phyloP scores from a whole-genome alignment of 2,888 invertebrate genomes.

The Apamea crenata region DNA sequence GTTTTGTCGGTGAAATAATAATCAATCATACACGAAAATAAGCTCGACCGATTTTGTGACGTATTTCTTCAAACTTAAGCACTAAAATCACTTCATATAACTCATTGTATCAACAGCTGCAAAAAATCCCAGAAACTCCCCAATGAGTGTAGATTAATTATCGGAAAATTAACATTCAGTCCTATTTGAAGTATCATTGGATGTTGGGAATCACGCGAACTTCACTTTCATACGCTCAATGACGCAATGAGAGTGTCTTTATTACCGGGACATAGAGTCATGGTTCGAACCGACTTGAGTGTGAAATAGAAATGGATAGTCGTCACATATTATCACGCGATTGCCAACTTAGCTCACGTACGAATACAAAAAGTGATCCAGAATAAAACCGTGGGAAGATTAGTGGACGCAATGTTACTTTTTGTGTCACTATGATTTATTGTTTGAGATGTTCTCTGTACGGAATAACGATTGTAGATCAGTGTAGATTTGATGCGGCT shows the following conservation, averaged over 20 bases:
- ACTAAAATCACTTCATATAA: slow-evolving; percentile 33
- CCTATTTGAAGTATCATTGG: slow-evolving; percentile 65
- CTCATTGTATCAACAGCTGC: slow-evolving; percentile 57
- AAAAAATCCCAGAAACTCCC: slow-evolving; percentile 53
- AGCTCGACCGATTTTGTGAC: slow-evolving; percentile 28
- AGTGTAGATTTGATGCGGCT: slow-evolving; percentile 18
- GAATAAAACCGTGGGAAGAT: slow-evolving; percentile 75
- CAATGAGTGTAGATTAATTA: slow-evolving; percentile 70
- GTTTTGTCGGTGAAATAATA: slow-evolving; percentile 64
- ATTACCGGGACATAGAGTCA: slow-evolving; percentile 58
- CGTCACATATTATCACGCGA: slow-evolving; percentile 76
- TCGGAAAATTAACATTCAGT: slow-evolving; percentile 69
- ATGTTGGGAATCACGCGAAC: slow-evolving; percentile 68
- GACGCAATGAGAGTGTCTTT: slow-evolving; percentile 48
- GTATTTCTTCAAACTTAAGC: slow-evolving; percentile 15
- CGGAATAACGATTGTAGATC: slow-evolving; percentile 33
- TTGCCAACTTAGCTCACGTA: slow-evolving; percentile 72
- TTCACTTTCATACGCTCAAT: slow-evolving; percentile 67
- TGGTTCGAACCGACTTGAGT: slow-evolving; percentile 52
- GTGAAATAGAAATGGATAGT: slow-evolving; percentile 71
- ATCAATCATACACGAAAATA: slow-evolving; percentile 54
- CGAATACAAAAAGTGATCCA: slow-evolving; percentile 71
- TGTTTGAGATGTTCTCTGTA: slow-evolving; percentile 46
- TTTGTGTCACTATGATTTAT: slow-evolving; percentile 56
- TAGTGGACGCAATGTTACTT: slow-evolving; percentile 58